Evolutionary conservation across 2,797 vertebrate genomes (phyloP), one percentile per base, ranked within the genome.

Genomic region (Zenarchopterus dispar): DNA sequence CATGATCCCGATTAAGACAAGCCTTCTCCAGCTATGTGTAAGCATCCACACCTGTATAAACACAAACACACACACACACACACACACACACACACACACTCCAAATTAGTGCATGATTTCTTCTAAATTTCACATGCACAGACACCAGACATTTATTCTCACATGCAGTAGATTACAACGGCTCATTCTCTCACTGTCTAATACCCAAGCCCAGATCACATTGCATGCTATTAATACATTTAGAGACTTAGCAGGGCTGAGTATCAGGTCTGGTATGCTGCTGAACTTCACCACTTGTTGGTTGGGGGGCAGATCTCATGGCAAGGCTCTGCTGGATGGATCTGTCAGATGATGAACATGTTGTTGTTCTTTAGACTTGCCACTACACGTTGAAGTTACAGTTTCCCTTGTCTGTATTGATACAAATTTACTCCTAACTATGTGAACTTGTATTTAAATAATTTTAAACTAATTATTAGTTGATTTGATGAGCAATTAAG

Each of bases 211-310:
- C 66, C 52, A 56, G 77, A 73, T 89, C 81, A 73, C 49, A 77
- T 88, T 85, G 52, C 86, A 62, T 64, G 74, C 76, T 87, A 88
- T 84, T 85, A 89, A 90, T 88, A 90, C 70, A 86, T 81, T 74
- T 73, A 84, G 65, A 78, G 81, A 84, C 72, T 83, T 82, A 84
- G 76, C 64, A 62, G 57, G 75, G 54, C 60, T 65, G 50, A 42
- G 75, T 82, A 70, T 83, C 73, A 70, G 56, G 65, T 70, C 67
- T 82, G 77, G 80, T 70, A 78, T 81, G 78, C 58, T 76, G 74
- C 65, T 39, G 13, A 39, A 39, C 36, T 39, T 15, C 36, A 64
- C 49, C 75, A 78, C 76, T 77, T 75, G 78, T 77, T 78, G 62
- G 75, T 72, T 70, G 68, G 61, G 55, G 64, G 69, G 70, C 70